phyloP scores from a whole-genome alignment of 2,888 invertebrate species.

The Serrognathus titanus region DNA sequence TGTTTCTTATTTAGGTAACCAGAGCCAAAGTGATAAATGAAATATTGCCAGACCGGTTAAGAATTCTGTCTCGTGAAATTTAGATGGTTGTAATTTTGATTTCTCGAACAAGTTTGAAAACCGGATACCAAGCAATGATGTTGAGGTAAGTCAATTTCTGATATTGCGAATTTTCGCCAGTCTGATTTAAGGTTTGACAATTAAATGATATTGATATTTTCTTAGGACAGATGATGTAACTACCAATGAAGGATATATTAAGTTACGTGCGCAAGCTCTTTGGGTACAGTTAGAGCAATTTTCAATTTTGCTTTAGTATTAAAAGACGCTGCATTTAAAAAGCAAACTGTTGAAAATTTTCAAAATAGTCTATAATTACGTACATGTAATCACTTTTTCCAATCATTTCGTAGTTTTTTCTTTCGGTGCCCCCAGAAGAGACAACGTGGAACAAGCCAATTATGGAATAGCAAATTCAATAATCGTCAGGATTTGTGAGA shows the following conservation, averaged over 20 bases:
- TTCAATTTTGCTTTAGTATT: constrained; percentile 86
- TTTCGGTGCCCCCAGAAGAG: constrained; percentile 85
- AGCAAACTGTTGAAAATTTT: constrained; percentile 70
- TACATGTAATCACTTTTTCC: constrained; percentile 8
- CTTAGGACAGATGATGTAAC: constrained; percentile 70
- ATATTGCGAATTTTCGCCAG: background rate
- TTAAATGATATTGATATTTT: constrained; percentile 65
- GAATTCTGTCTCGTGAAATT: no score
- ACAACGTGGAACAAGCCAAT: constrained; percentile 86
- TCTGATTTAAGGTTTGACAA: constrained; percentile 53
- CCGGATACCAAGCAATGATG: constrained; percentile 77
- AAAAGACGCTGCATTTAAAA: constrained; percentile 71
- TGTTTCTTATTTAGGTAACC: no score
- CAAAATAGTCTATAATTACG: constrained; percentile 51
- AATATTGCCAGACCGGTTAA: no score
- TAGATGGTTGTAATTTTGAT: no score
- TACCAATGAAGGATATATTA: constrained; percentile 64
- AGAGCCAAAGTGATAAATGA: no score
- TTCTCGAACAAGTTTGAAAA: constrained; percentile 73
- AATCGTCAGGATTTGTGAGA: constrained; percentile 73
- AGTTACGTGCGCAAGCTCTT: constrained; percentile 55
- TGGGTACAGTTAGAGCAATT: constrained; percentile 78
- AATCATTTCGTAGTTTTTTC: constrained; percentile 87
- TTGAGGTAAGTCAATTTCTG: constrained; percentile 52
- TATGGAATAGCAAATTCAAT: constrained; percentile 82